Base-by-base conservation (phyloP, 1,140 invertebrate species). In the Calosoma granatense region DNA sequence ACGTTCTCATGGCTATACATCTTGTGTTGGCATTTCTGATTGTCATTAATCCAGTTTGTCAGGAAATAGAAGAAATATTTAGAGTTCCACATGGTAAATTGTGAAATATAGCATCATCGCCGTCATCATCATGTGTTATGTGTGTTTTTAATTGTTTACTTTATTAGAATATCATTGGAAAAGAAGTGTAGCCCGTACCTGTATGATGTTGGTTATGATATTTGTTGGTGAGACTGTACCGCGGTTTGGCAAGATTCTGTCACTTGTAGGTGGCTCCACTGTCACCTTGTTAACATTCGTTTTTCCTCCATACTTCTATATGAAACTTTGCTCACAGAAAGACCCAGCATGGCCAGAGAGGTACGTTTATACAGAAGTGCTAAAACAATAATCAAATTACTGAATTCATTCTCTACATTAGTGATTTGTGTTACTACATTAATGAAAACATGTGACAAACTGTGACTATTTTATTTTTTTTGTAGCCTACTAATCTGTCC, bases 221-320 rank as follows among this genome's bases (percentile, higher is more conserved):
- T 79, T 86, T 64, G 72, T 86, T 17, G 85, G 81, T 1, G 79
- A 84, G 71, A 76, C 76, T 17, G 69, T 89, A 11, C 86, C 86
- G 0, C 74, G 78, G 23, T 89, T 88, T 73, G 82, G 83, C 47
- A 82, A 80, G 51, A 78, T 89, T 56, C 66, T 89, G 36, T 77
- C 86, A 14, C 70, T 90, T 26, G 75, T 89, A n/a, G 87, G 87
- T 1, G 84, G 80, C 9, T 84, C 84, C 1, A 85, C 81, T 1
- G 74, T 85, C 6, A 82, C 82, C 0, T 64, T 87, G 1, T 70
- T 82, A 12, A 83, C 83, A 1, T 84, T 85, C 63, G 75, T 88
- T 1, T 74, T 87, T 53, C 86, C 86, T 0, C 77, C 78, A 0
- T 69, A 81, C 2, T 87, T 86, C 69, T 88, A 88, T 63, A 72